Base-by-base conservation (phyloP, 1,140 invertebrate species). In the Atta colombica region DNA sequence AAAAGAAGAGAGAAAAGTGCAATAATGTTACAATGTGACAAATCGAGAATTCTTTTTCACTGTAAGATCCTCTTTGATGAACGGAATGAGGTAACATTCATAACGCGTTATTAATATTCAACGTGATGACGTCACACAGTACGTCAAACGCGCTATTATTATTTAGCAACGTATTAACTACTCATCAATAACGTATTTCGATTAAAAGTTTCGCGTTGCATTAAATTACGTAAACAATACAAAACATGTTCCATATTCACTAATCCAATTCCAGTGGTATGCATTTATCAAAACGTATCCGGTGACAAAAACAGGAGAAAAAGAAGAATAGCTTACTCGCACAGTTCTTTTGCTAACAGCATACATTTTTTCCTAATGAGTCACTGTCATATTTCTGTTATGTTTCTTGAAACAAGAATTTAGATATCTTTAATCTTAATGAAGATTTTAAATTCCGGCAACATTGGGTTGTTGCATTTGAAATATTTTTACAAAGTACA, bases 131-230 rank as follows among this genome's bases (percentile, higher is more conserved):
- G 55, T 77, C 74, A 61, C 35, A 4, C 55, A 31, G 39, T 8
- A 77, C 31, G 31, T 77, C 53, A 77, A 60, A 39, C n/a, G 31
- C n/a, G 28, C 31, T 77, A 39, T 77, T 77, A 77, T 77, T 77
- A 77, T 60, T 60, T 75, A 75, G 2, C 72, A 35, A n/a, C 53
- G 53, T 35, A 61, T 10, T 25, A 7, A 61, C 21, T 61, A 18
- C 3, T 77, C 16, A 28, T 72, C 45, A 18, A 18, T 77, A 18
- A 7, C 10, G 25, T 61, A 18, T 61, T 25, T 14, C 21, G 3
- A 77, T 61, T 77, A 6, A 45, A 61, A 35, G 2, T 61, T 77
- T 39, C 4, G 8, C 31, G 18, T 60, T 21, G 16, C n/a, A 6
- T 16, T 25, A 61, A 45, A 60, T 75, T 60, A 25, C n/a, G 14